These are phyloP conservation scores for Natrix natrix DNA, from an alignment of 2,797 vertebrate genomes.

Conservation along the genomic window DNA sequence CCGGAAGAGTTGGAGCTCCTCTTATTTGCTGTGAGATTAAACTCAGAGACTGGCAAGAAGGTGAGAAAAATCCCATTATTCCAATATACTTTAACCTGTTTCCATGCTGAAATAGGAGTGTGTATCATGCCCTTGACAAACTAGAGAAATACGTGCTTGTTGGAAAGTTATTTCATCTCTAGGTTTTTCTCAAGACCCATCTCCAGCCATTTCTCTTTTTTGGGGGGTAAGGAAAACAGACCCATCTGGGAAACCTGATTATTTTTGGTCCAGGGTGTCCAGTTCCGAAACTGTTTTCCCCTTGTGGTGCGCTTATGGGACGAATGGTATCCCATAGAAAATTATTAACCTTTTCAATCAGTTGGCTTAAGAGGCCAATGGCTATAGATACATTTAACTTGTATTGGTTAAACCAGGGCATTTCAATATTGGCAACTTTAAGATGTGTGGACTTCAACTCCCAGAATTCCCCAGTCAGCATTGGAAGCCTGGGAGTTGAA, in stretches of 20 bases:
- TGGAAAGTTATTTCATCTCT: background rate
- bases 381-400: background rate
- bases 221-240: background rate
- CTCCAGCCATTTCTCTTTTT: too few relatives aligned
- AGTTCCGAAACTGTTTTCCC: background rate
- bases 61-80: conserved; percentile 65
- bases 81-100: background rate
- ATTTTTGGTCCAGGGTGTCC: background rate
- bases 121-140: too few relatives aligned
- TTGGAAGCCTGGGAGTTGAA: background rate
- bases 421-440: background rate
- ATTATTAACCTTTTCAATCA: background rate
- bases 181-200: background rate
- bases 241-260: background rate
- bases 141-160: background rate
- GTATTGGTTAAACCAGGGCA: background rate
- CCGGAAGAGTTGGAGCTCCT: conserved; percentile 94
- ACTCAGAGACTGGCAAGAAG: conserved; percentile 93
- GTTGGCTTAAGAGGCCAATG: too few relatives aligned
- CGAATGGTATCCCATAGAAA: background rate
- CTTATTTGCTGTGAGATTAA: conserved; percentile 93
- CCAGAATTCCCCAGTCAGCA: background rate
- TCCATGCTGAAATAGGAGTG: background rate
- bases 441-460: background rate
- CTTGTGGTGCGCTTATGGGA: background rate